Percentiles rank a stretch among this genome's conserved stretches.
phyloP scores from a whole-genome alignment of 2,888 invertebrate species.

The Spilosoma lubricipeda region DNA sequence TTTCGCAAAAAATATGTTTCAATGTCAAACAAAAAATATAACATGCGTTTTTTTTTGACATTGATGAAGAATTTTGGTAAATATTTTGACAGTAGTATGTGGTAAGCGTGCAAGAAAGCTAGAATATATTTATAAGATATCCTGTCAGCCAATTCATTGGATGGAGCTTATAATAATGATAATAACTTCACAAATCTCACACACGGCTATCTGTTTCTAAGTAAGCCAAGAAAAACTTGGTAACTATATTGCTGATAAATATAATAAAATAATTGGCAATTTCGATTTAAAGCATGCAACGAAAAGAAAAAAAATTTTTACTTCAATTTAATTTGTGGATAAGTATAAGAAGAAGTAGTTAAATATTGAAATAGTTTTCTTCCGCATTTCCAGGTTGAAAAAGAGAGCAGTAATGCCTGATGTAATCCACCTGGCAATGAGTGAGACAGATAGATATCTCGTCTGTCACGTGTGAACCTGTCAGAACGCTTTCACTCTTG shows the following conservation, averaged over 20 bases:
- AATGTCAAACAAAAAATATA: neutral
- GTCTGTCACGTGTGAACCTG: constrained; percentile 73
- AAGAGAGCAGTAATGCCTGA: neutral
- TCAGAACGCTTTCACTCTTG: constrained; percentile 82
- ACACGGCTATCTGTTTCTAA: too few species aligned
- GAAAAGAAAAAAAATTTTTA: too few species aligned
- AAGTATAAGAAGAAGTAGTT: neutral
- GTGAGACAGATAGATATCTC: constrained; percentile 48
- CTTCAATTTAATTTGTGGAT: neutral
- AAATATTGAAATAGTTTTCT: neutral
- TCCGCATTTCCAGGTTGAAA: neutral
- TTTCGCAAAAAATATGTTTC: neutral
- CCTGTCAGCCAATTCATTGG: too few species aligned
- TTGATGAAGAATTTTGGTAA: neutral
- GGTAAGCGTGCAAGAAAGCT: too few species aligned
- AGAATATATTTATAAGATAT: too few species aligned
- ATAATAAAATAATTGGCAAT: neutral
- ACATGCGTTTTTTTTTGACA: neutral
- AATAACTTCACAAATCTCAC: too few species aligned
- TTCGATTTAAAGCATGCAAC: neutral
- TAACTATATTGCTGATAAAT: neutral
- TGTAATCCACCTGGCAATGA: constrained; percentile 19
- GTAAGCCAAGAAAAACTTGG: neutral
- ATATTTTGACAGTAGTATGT: too few species aligned
- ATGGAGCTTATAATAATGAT: too few species aligned